Evolutionary conservation across 2,113 vertebrate species (phyloP).

Genomic region (Melanotaenia duboulayi): DNA sequence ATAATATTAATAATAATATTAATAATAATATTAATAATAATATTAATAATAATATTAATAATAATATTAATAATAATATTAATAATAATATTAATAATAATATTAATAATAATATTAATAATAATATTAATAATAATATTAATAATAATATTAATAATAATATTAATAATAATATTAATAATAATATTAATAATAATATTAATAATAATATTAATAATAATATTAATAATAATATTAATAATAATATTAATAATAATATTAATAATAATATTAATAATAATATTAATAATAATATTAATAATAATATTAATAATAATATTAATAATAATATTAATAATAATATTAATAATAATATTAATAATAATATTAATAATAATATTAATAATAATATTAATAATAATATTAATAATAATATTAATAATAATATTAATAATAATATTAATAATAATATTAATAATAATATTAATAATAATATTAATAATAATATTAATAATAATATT

Average conservation of each 20-base stretch:
- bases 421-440: conserved; percentile 1
- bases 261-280: background rate
- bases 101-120: conserved; percentile 7
- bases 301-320: background rate
- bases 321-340: conserved; percentile 4
- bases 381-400: background rate
- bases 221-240: background rate
- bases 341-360: background rate
- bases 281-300: conserved; percentile 7
- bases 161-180: background rate
- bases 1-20: conserved; percentile 5
- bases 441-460: background rate
- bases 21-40: background rate
- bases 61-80: conserved; percentile 1
- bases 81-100: background rate
- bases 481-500: background rate
- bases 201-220: background rate
- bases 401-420: background rate
- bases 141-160: conserved; percentile 4
- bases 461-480: conserved; percentile 7
- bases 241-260: conserved; percentile 1
- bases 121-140: background rate
- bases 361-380: conserved; percentile 5
- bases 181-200: conserved; percentile 5
- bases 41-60: background rate